Percentiles rank a stretch among this genome's conserved stretches.
These are phyloP conservation scores for Macrosteles quadrilineatus DNA, from an alignment of 1,140 invertebrate species.

Conservation along the genomic window DNA sequence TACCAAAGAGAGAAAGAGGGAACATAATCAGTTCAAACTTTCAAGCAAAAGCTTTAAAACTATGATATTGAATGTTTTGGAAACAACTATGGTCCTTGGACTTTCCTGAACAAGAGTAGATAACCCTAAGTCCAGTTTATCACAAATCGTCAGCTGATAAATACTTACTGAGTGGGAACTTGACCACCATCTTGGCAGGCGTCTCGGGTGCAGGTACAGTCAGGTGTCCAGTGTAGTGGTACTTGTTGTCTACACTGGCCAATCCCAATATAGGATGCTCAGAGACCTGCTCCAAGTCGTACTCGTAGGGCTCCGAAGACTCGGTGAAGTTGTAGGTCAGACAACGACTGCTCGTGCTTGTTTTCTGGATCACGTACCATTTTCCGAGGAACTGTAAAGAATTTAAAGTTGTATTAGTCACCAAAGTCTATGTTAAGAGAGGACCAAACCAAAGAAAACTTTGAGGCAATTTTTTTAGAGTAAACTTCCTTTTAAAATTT, in stretches of 20 bases:
- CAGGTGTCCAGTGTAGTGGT: slow-evolving; percentile 71
- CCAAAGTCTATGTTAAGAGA: not conserved
- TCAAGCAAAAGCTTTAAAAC: too few relatives aligned
- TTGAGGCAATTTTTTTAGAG: not conserved
- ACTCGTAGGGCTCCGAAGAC: slow-evolving; percentile 66
- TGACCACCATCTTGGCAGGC: slow-evolving; percentile 69
- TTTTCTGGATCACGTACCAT: slow-evolving; percentile 84
- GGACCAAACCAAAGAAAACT: not conserved
- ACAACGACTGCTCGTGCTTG: slow-evolving; percentile 75
- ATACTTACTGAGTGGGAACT: slow-evolving; percentile 82
- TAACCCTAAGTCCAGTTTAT: too few relatives aligned
- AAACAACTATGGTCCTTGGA: too few relatives aligned
- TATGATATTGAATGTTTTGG: too few relatives aligned
- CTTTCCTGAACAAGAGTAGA: too few relatives aligned
- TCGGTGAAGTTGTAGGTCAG: slow-evolving; percentile 72
- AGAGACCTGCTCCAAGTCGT: slow-evolving; percentile 69
- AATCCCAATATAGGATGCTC: slow-evolving; percentile 65
- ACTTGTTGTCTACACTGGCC: slow-evolving; percentile 61
- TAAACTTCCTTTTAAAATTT: not conserved
- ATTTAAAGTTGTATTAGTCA: not conserved
- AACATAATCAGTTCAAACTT: too few relatives aligned
- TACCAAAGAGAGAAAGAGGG: too few relatives aligned
- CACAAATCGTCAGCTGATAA: too few relatives aligned
- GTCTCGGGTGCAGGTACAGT: slow-evolving; percentile 65
- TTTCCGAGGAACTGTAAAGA: slow-evolving; percentile 68